Evolutionary conservation across 2,797 vertebrate species (phyloP).

Genomic region (Pagetopsis macropterus): DNA sequence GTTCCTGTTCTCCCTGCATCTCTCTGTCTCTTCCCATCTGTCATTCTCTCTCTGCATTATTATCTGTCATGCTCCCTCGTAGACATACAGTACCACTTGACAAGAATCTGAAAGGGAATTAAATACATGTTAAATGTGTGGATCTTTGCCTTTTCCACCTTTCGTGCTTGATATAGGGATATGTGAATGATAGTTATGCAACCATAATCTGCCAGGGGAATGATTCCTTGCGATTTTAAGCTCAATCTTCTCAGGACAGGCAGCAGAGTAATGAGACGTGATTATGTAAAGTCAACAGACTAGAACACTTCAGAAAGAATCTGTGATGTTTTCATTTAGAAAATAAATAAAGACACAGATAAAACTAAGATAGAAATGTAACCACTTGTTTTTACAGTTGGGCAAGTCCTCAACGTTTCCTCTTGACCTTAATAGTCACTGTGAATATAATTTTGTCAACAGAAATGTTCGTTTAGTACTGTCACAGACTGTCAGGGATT

Average conservation of each 20-base stretch:
- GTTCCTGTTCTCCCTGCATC: conserved; percentile 60
- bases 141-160: conserved; percentile 20
- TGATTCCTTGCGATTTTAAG: conserved; percentile 27
- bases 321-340: conserved; percentile 20
- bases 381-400: conserved; percentile 5
- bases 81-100: conserved; percentile 19
- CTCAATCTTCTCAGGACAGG: conserved; percentile 32
- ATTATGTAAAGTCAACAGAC: conserved; percentile 55
- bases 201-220: conserved; percentile 56
- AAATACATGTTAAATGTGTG: conserved; percentile 43
- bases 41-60: conserved; percentile 67
- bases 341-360: background rate
- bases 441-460: conserved; percentile 29
- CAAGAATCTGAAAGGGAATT: conserved; percentile 47
- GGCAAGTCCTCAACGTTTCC: background rate
- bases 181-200: conserved; percentile 53
- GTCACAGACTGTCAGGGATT: conserved; percentile 21
- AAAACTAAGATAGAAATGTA: background rate
- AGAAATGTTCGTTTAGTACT: conserved; percentile 15
- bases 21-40: conserved; percentile 74
- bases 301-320: conserved; percentile 28
- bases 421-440: conserved; percentile 31
- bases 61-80: conserved; percentile 37
- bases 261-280: conserved; percentile 46
- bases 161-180: conserved; percentile 24